Evolutionary conservation across 2,888 invertebrate genomes (phyloP), one percentile per base, ranked within the genome.

Genomic region (Listrodromus nycthemerus): DNA sequence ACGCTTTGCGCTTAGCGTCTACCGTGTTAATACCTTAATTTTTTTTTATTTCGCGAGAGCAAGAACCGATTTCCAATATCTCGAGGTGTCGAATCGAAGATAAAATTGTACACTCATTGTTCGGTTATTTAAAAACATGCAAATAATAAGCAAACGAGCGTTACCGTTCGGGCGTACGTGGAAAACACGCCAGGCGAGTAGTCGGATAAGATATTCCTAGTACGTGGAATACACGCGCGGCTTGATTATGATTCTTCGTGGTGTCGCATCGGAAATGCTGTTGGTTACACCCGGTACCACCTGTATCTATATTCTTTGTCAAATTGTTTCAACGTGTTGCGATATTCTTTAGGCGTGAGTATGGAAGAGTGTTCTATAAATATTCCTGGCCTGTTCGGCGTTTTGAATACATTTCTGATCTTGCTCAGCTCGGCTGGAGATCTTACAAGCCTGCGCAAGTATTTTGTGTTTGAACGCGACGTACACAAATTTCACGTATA

Each of bases 181-280:
- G 30, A 27, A 30, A 16, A 30, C 16, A 61, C 30, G 6, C 1
- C n/a, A 16, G 27, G 5, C 19, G n/a, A 67, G 45, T 58, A 6
- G n/a, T 58, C 52, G 55, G 58, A 37, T 58, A 58, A 66, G 55
- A 58, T 67, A 58, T 76, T 30, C 16, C 16, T 16, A n/a, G n/a
- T n/a, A n/a, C n/a, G n/a, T n/a, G n/a, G n/a, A n/a, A n/a, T n/a
- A 16, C 21, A 19, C 21, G 19, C 41, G 55, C 10, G 8, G 45
- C 16, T 45, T 21, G 13, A 30, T 45, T 58, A 67, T 52, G 37
- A 67, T 76, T 66, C 67, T 45, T 67, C 19, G 13, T n/a, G 8
- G 48, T 58, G 45, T 10, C n/a, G 41, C 55, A 24, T 30, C n/a
- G 50, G 19, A 30, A 76, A 67, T 48, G 58, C 52, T 13, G 37